Percentiles rank a stretch among this genome's conserved stretches.
Evolutionary conservation across 2,113 vertebrate species (phyloP).

Genomic region (Plecotus auritus): DNA sequence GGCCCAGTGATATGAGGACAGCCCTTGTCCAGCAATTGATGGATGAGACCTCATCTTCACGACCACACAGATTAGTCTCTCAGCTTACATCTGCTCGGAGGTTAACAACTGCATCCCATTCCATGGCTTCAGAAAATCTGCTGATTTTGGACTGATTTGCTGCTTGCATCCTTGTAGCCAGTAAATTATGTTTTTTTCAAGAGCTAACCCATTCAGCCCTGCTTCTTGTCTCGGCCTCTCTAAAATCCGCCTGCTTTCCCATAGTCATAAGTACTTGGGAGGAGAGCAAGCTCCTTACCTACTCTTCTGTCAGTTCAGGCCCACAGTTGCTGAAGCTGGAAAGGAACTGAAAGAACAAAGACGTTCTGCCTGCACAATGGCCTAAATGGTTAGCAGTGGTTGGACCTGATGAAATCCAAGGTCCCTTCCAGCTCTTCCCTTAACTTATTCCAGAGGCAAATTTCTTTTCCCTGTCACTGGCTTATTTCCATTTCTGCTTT

Average conservation of each 20-base stretch:
- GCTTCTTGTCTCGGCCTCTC: background rate
- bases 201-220: conserved; percentile 11
- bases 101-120: background rate
- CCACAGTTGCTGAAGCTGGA: background rate
- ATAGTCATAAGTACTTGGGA: background rate
- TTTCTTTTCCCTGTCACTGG: background rate
- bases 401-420: background rate
- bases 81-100: conserved; percentile 18
- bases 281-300: background rate
- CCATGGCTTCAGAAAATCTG: conserved; percentile 32
- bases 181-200: background rate
- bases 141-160: conserved; percentile 12
- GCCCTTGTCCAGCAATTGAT: conserved; percentile 17
- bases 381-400: background rate
- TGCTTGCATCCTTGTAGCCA: conserved; percentile 3
- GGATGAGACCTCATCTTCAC: conserved; percentile 5
- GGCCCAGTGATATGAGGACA: conserved; percentile 10
- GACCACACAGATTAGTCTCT: conserved; percentile 10
- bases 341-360: background rate
- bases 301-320: background rate
- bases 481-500: conserved; percentile 43
- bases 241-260: conserved; percentile 10
- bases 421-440: background rate
- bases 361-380: background rate
- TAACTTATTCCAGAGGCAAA: background rate